Conservation (phyloP, 1,140 invertebrate genomes). For the Luehdorfia chinensis region DNA sequence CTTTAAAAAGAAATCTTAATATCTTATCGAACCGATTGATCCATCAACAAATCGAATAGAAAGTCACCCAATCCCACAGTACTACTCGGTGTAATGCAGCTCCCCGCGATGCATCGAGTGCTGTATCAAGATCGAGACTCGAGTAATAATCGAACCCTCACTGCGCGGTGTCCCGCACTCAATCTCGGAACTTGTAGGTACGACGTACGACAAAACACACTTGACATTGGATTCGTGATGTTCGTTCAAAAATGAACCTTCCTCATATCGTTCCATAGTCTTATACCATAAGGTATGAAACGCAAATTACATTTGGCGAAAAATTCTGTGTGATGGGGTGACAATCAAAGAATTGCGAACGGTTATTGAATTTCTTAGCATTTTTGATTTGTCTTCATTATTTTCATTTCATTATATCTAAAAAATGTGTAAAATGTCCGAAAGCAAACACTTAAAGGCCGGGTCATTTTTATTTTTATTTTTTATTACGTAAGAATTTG, state of each 20-base stretch:
- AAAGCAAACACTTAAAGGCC: no score
- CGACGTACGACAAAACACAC: constrained; percentile 21
- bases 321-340: constrained; percentile 54
- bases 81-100: constrained; percentile 48
- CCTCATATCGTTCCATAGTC: constrained; percentile 21
- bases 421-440: no score
- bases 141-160: constrained; percentile 68
- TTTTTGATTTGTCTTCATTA: constrained; percentile 56
- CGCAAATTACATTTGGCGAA: constrained; percentile 21
- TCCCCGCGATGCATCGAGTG: constrained; percentile 62
- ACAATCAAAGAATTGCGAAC: constrained; percentile 65
- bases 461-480: no score
- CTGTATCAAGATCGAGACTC: constrained; percentile 60
- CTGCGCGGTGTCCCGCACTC: constrained; percentile 58
- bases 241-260: constrained; percentile 32
- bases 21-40: no score
- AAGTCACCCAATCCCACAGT: constrained; percentile 22
- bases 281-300: background rate
- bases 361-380: constrained; percentile 72
- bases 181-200: constrained; percentile 61
- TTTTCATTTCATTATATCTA: no score
- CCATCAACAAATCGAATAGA: constrained; percentile 45
- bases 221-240: constrained; percentile 17
- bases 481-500: constrained; percentile 32
- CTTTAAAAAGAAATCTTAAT: no score